Conservation (phyloP, 2,113 vertebrate genomes). For the Copsychus sechellarum region DNA sequence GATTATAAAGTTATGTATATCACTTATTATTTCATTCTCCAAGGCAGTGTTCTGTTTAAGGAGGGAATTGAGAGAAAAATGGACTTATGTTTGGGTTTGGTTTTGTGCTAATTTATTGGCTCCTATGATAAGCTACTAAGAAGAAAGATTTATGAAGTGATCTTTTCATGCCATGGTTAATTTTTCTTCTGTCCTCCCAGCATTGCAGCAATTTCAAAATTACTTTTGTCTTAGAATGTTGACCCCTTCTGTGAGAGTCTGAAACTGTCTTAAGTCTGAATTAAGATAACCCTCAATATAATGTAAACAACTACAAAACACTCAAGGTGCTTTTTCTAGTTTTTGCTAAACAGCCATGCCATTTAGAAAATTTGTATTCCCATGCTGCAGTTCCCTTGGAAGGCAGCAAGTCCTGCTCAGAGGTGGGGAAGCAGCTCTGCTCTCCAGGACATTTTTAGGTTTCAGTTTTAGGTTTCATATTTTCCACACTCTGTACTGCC, state of each 20-base stretch:
- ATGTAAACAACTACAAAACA: background rate
- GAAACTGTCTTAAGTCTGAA: background rate
- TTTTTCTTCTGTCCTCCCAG: background rate
- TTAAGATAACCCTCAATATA: background rate
- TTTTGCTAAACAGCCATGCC: background rate
- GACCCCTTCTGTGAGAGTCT: background rate
- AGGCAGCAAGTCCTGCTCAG: background rate
- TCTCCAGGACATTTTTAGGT: background rate
- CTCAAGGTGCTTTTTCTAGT: background rate
- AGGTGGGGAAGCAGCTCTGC: background rate
- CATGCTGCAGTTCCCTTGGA: background rate
- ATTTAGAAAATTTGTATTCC: background rate
- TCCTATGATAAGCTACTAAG: background rate
- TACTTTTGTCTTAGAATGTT: background rate
- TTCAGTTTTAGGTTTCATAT: background rate
- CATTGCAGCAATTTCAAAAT: background rate
- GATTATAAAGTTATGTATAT: background rate
- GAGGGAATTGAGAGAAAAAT: background rate
- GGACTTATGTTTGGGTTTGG: background rate
- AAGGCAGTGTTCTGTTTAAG: background rate
- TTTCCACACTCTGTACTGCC: background rate
- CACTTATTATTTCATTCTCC: slow-evolving; percentile 12
- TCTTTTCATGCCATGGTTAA: background rate
- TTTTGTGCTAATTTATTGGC: background rate
- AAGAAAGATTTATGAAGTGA: background rate